A percentile compares a stretch with the other conserved stretches of the same genome.
These are phyloP conservation scores for Kryphioiulus occultus DNA, from an alignment of 2,888 invertebrate species.

Conservation along the genomic window DNA sequence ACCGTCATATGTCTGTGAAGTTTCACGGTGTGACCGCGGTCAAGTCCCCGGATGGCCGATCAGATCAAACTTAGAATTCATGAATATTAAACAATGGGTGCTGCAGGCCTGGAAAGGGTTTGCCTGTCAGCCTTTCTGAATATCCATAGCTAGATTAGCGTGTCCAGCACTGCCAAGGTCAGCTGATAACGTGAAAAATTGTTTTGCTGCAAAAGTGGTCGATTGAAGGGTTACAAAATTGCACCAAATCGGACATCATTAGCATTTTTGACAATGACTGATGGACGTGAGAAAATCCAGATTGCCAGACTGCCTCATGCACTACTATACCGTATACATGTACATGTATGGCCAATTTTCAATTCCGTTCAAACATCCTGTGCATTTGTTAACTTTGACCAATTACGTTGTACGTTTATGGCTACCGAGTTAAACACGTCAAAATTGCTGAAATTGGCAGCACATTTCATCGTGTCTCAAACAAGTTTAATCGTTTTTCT, in stretches of 20 bases:
- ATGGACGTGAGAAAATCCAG: not conserved
- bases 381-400: not conserved
- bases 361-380: not conserved
- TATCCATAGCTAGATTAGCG: not conserved
- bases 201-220: not conserved
- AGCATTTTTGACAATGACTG: constrained; percentile 5
- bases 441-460: not conserved
- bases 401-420: not conserved
- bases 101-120: not conserved
- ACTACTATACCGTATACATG: no score
- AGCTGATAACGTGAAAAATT: not conserved
- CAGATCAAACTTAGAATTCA: not conserved
- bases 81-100: not conserved
- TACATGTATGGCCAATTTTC: not conserved
- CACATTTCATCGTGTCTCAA: not conserved
- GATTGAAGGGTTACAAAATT: not conserved
- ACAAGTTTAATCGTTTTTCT: no score
- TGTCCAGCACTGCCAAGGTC: not conserved
- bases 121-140: not conserved
- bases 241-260: not conserved
- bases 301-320: not conserved
- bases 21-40: no score
- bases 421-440: no score
- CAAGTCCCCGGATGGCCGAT: not conserved
- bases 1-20: no score